Percentiles rank a stretch among this genome's conserved stretches.
These are phyloP conservation scores for Nibea coibor DNA, from an alignment of 2,113 vertebrate genomes.

Conservation along the genomic window DNA sequence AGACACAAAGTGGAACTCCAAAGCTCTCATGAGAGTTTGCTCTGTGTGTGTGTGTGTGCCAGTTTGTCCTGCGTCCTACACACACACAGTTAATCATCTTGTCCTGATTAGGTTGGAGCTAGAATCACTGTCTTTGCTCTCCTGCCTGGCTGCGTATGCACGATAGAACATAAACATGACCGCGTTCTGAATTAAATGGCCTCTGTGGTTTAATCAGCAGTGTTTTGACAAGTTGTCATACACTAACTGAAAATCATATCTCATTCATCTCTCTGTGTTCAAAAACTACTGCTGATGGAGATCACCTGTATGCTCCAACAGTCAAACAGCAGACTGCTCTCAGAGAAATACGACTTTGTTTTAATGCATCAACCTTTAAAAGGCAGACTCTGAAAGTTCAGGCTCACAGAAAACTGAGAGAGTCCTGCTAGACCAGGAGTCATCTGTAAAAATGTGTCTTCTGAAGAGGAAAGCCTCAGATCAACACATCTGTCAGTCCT, in stretches of 20 bases:
- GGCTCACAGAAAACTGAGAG: not conserved
- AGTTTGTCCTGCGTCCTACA: not conserved
- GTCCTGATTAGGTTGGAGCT: not conserved
- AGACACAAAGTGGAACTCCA: too few relatives aligned
- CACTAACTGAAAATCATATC: slow-evolving; percentile 13
- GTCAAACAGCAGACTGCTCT: not conserved
- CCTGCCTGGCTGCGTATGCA: not conserved
- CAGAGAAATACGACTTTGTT: not conserved
- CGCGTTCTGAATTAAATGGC: not conserved
- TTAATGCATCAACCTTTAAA: not conserved
- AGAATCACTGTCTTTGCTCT: not conserved
- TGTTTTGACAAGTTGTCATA: slow-evolving; percentile 11
- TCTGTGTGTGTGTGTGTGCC: too few relatives aligned
- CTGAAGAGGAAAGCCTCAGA: slow-evolving; percentile 11
- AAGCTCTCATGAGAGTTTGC: too few relatives aligned
- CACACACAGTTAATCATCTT: not conserved
- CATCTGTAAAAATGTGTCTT: not conserved
- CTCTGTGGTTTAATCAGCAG: slow-evolving; percentile 7
- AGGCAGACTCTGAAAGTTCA: not conserved
- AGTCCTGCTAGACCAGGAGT: not conserved
- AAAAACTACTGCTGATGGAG: not conserved
- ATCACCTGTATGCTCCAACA: not conserved
- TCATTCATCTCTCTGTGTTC: not conserved
- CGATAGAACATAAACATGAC: not conserved
- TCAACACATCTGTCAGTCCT: not conserved